A percentile compares a stretch with the other conserved stretches of the same genome.
Conservation (phyloP, 2,888 invertebrate species). For the Melanchra persicariae region DNA sequence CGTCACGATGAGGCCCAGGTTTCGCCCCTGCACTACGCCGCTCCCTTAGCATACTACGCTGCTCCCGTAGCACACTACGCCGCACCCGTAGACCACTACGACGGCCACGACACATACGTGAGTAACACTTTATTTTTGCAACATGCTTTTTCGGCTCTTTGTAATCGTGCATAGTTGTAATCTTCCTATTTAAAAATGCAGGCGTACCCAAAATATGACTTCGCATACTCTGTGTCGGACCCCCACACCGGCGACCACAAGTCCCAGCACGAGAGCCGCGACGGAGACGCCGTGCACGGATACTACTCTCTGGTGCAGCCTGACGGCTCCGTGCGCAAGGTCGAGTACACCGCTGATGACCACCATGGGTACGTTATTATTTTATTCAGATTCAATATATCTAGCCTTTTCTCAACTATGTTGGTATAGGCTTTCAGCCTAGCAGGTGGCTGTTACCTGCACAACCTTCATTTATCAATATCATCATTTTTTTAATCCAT, state of each 20-base stretch:
- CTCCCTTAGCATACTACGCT: slow-evolving; percentile 66
- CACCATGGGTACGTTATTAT: slow-evolving; percentile 66
- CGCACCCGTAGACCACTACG: slow-evolving; percentile 66
- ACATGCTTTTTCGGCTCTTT: background rate
- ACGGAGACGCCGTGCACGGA: slow-evolving; percentile 91
- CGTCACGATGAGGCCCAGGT: slow-evolving; percentile 63
- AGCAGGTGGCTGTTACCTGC: background rate
- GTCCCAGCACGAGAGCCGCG: slow-evolving; percentile 88
- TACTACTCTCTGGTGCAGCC: slow-evolving; percentile 89
- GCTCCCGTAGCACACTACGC: slow-evolving; percentile 70
- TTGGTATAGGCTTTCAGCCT: background rate
- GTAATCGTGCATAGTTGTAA: background rate
- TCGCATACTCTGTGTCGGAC: slow-evolving; percentile 89
- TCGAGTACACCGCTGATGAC: slow-evolving; percentile 85
- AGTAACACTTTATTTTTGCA: slow-evolving; percentile 26
- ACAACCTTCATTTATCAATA: background rate
- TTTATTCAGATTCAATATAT: background rate
- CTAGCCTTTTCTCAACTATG: background rate
- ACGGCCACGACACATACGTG: slow-evolving; percentile 71
- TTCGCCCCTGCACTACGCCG: slow-evolving; percentile 55
- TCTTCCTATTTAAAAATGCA: slow-evolving; percentile 44
- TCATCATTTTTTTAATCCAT: background rate
- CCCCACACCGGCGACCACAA: slow-evolving; percentile 91
- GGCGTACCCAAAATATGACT: slow-evolving; percentile 86
- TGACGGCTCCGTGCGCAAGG: slow-evolving; percentile 88